These are phyloP conservation scores for Sebastes trivittatus DNA, from an alignment of 2,797 vertebrate genomes.

Conservation along the genomic window DNA sequence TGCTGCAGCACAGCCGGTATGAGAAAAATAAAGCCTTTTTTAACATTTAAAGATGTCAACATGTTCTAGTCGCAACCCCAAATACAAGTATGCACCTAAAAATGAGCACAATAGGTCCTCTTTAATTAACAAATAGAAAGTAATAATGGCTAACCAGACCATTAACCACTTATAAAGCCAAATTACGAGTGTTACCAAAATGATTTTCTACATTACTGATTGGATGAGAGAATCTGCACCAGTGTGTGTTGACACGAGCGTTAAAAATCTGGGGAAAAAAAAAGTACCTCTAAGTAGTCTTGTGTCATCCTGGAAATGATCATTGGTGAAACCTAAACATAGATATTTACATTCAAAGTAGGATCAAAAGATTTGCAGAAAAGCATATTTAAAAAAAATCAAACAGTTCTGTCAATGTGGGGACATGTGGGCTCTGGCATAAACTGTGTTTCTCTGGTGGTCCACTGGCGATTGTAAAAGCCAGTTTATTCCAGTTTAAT, in stretches of 20 bases:
- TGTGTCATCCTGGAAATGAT: constrained; percentile 89
- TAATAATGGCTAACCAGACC: background rate
- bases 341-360: constrained; percentile 83
- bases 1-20: no score
- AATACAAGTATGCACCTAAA: no score
- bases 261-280: constrained; percentile 53
- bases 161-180: background rate
- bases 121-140: background rate
- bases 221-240: constrained; percentile 18
- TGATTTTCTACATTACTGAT: background rate
- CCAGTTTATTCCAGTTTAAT: constrained; percentile 82
- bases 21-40: no score
- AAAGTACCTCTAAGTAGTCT: constrained; percentile 87
- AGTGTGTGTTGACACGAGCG: constrained; percentile 47
- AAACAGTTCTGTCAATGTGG: constrained; percentile 50
- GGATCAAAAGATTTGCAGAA: constrained; percentile 61
- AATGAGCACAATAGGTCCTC: no score
- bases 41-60: no score
- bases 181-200: background rate
- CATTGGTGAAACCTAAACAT: constrained; percentile 88
- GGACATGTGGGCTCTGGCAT: constrained; percentile 68
- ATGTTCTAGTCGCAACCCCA: no score
- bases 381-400: constrained; percentile 40
- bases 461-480: constrained; percentile 33
- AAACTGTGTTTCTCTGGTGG: constrained; percentile 58